Evolutionary conservation across 1,140 invertebrate species (phyloP), one percentile per base, ranked within the genome.

Genomic region (Hermetia illucens): DNA sequence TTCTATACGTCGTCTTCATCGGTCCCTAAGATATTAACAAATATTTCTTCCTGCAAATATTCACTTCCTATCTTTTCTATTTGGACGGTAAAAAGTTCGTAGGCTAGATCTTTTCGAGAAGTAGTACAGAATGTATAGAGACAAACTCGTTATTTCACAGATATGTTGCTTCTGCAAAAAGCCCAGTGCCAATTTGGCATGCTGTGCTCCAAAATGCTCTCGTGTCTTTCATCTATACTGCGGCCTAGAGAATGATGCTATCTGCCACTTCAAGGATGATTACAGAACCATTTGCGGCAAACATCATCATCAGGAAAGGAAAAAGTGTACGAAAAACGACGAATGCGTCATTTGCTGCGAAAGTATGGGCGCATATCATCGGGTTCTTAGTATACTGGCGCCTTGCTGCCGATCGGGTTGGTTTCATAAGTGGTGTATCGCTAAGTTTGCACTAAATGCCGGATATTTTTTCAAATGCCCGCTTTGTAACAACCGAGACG

Each of bases 401-500:
- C 62, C 67, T 3, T 74, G 71, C 48, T 74, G 70, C 46, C 46
- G 49, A 21, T 59, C 58, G 36, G 49, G 57, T 24, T 67, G 62
- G 53, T 71, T 69, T 44, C 70, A 72, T 46, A 50, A 62, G 32
- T 22, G 40, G 9, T 73, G 71, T 49, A 46, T 72, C 21, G 52
- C 70, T 61, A 50, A 49, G 45, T 60, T 65, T 45, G 69, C 70
- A 1, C 34, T 62, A 2, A 64, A 51, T 45, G 61, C 70, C 32
- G 71, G 73, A 9, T 71, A 79, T 46, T 78, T 74, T 45, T 66
- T 79, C 29, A 77, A 76, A 47, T 82, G 78, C 60, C 77, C 78
- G 0, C 58, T 78, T 0, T 82, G 78, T 46, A 79, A 79, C 43
- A 69, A 76, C 47, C 68, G 68, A 33, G 52, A 63, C 0, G 39